These are phyloP conservation scores for Baccha elongata DNA, from an alignment of 2,888 invertebrate genomes.

Conservation along the genomic window DNA sequence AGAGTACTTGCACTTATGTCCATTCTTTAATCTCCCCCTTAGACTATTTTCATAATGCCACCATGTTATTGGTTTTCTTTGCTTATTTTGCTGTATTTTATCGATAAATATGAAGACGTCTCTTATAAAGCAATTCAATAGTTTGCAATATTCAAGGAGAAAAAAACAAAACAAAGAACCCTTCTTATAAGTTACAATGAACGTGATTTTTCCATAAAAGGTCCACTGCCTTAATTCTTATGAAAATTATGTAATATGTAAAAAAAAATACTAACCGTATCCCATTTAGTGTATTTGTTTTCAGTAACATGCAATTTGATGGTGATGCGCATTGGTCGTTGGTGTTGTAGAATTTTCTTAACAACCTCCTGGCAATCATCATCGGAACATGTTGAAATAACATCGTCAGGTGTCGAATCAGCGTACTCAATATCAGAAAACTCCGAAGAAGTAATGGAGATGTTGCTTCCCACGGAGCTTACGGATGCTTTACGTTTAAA, in stretches of 20 bases:
- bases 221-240: not conserved
- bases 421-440: constrained; percentile 80
- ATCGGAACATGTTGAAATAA: constrained; percentile 80
- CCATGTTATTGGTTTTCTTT: no score
- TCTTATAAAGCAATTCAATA: no score
- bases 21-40: no score
- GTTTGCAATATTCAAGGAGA: no score
- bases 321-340: constrained; percentile 88
- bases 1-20: no score
- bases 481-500: constrained; percentile 82
- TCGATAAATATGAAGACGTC: no score
- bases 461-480: constrained; percentile 81
- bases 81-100: no score
- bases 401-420: constrained; percentile 79
- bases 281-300: constrained; percentile 91
- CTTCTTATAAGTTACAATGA: no score
- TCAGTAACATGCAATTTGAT: constrained; percentile 91
- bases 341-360: constrained; percentile 86
- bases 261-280: constrained; percentile 85
- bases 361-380: constrained; percentile 83
- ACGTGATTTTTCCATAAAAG: constrained; percentile 41
- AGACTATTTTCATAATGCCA: no score
- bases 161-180: no score
- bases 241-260: not conserved
- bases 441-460: constrained; percentile 79